phyloP scores from a whole-genome alignment of 2,888 invertebrate species.

The Xanthia icteritia region DNA sequence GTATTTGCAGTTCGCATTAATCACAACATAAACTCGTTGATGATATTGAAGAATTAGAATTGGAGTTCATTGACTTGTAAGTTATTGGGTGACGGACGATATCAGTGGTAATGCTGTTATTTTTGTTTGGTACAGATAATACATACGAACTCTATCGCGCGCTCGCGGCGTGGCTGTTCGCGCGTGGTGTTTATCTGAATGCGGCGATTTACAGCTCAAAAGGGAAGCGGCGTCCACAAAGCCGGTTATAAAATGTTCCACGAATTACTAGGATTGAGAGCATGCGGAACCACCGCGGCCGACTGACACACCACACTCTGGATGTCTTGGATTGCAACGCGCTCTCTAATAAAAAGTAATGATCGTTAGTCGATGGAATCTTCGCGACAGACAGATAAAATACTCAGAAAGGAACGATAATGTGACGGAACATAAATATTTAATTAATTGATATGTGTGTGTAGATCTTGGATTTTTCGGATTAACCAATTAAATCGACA shows the following conservation, averaged over 20 bases:
- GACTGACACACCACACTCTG: slow-evolving; percentile 81
- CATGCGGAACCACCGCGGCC: slow-evolving; percentile 84
- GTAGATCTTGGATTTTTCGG: slow-evolving; percentile 6
- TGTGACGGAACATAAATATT: slow-evolving; percentile 32
- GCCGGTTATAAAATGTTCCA: slow-evolving; percentile 73
- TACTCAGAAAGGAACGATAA: slow-evolving; percentile 52
- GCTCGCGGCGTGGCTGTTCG: slow-evolving; percentile 31
- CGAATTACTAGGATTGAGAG: slow-evolving; percentile 79
- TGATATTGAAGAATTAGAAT: slow-evolving; percentile 35
- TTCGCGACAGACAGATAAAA: slow-evolving; percentile 51
- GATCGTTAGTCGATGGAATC: slow-evolving; percentile 56
- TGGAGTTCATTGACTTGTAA: slow-evolving; percentile 63
- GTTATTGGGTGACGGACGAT: slow-evolving; percentile 53
- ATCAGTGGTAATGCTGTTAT: slow-evolving; percentile 43
- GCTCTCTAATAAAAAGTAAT: slow-evolving; percentile 64
- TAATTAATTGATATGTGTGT: slow-evolving; percentile 10
- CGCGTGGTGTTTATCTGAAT: slow-evolving; percentile 56
- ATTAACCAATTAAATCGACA: slow-evolving; percentile 22
- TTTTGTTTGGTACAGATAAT: slow-evolving; percentile 57
- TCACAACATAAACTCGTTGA: slow-evolving; percentile 16
- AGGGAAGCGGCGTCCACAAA: slow-evolving; percentile 65
- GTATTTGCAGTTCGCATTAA: slow-evolving; percentile 41
- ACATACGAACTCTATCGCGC: slow-evolving; percentile 51
- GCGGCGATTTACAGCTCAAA: slow-evolving; percentile 60
- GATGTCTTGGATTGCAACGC: slow-evolving; percentile 64